These are phyloP conservation scores for Phoebastria nigripes DNA, from an alignment of 2,797 vertebrate genomes.

Conservation along the genomic window DNA sequence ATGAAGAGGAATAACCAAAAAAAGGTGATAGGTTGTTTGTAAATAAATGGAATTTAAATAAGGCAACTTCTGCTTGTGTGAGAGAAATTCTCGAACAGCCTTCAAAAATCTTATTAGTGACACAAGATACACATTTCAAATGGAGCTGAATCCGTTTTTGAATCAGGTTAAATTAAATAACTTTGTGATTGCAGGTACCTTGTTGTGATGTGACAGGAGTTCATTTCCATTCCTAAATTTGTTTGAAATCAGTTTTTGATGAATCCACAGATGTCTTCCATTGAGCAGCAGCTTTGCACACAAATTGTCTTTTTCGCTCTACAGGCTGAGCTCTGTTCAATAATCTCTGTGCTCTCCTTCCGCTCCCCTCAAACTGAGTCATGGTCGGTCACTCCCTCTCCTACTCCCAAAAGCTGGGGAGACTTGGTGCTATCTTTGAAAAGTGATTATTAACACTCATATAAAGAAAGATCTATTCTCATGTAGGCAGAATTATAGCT, in stretches of 20 bases:
- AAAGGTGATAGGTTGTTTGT: neutral
- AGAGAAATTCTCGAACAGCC: neutral
- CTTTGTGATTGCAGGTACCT: neutral
- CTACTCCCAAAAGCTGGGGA: neutral
- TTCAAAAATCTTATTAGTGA: neutral
- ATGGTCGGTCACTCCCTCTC: neutral
- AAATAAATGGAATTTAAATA: neutral
- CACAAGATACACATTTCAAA: neutral
- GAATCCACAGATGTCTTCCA: neutral
- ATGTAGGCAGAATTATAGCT: neutral
- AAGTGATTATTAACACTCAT: neutral
- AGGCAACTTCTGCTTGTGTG: neutral
- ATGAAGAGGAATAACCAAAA: neutral
- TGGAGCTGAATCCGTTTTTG: neutral
- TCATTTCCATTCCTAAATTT: constrained; percentile 11
- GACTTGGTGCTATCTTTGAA: neutral
- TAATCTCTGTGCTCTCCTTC: neutral
- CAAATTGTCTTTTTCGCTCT: neutral
- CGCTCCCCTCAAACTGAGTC: neutral
- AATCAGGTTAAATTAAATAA: constrained; percentile 12
- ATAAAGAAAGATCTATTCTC: neutral
- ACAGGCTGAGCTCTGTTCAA: neutral
- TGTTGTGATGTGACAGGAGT: neutral
- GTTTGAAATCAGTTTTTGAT: neutral
- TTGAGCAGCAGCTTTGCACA: neutral